Percentiles rank a stretch among this genome's conserved stretches.
Conservation (phyloP, 2,113 vertebrate genomes). For the Cyprinodon variegatus region DNA sequence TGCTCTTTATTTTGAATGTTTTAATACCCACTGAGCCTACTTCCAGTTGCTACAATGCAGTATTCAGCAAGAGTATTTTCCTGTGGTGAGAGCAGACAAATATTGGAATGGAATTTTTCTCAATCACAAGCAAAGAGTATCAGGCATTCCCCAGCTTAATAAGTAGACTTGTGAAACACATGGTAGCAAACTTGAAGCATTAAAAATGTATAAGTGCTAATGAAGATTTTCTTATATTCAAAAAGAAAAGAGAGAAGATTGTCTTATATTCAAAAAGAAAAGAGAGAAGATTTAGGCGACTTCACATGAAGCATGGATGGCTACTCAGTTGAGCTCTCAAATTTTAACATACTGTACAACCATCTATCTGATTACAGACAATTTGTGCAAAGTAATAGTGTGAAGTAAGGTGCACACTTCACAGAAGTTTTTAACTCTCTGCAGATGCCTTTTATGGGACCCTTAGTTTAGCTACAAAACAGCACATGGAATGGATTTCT, state of each 20-base stretch:
- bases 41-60: not conserved
- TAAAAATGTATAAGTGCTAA: not conserved
- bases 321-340: not conserved
- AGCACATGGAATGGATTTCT: not conserved
- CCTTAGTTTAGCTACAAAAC: not conserved
- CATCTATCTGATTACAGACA: not conserved
- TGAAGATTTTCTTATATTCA: not conserved
- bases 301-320: not conserved
- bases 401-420: not conserved
- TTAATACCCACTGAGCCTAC: not conserved
- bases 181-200: not conserved
- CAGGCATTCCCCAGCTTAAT: not conserved
- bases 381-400: not conserved
- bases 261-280: not conserved
- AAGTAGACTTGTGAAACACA: no score
- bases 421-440: not conserved
- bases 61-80: not conserved
- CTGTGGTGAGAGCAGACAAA: not conserved
- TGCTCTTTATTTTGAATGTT: constrained; percentile 5
- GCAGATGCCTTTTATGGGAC: not conserved
- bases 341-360: not conserved
- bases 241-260: not conserved
- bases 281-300: not conserved
- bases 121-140: not conserved
- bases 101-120: not conserved